Conservation (phyloP, 2,797 vertebrate genomes). For the Propithecus deckenii region DNA sequence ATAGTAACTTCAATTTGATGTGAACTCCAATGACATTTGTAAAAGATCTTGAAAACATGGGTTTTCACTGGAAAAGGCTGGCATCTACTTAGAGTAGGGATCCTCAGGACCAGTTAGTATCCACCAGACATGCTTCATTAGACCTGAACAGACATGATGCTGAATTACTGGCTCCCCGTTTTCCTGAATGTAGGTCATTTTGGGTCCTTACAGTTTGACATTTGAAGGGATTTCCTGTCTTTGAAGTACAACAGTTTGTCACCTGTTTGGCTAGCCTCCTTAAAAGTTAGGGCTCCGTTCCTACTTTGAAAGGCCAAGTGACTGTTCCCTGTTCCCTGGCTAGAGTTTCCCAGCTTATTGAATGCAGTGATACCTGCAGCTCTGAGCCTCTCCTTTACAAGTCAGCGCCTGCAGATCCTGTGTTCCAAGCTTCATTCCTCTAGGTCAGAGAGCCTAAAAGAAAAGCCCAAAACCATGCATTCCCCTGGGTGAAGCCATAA, state of each 20-base stretch:
- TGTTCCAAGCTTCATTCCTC: conserved; percentile 12
- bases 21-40: conserved; percentile 52
- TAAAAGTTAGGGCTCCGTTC: conserved; percentile 2
- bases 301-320: conserved; percentile 7
- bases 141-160: conserved; percentile 74
- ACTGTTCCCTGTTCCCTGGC: background rate
- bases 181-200: conserved; percentile 77
- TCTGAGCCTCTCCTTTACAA: conserved; percentile 53
- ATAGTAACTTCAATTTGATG: conserved; percentile 45
- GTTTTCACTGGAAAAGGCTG: conserved; percentile 66
- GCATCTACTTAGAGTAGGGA: background rate
- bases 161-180: conserved; percentile 66
- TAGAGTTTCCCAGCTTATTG: background rate
- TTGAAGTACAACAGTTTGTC: conserved; percentile 72
- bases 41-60: conserved; percentile 53
- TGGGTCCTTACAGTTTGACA: conserved; percentile 59
- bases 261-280: conserved; percentile 67
- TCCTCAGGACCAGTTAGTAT: conserved; percentile 67
- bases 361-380: background rate
- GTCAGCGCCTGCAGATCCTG: conserved; percentile 37
- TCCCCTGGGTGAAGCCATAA: conserved; percentile 26
- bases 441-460: conserved; percentile 19
- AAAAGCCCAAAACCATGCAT: conserved; percentile 52
- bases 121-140: conserved; percentile 74
- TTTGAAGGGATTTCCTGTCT: conserved; percentile 78